These are phyloP conservation scores for Eunapius fragilis DNA, from an alignment of 37 sponge, comb jelly and placozoan species.

Conservation along the genomic window DNA sequence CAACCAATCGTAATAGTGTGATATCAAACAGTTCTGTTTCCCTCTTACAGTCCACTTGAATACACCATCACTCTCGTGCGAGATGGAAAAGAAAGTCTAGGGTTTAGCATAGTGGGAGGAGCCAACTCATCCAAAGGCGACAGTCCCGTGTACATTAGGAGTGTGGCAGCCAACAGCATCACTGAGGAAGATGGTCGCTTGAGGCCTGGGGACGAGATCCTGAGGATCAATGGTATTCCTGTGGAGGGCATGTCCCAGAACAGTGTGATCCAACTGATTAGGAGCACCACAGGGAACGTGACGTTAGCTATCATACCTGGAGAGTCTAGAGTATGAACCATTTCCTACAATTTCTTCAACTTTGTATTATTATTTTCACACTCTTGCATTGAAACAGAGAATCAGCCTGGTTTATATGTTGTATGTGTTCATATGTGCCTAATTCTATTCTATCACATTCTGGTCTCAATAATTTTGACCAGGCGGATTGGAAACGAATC, in stretches of 20 bases:
- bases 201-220: slow-evolving; percentile 65
- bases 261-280: slow-evolving; percentile 74
- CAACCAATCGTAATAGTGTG: no score
- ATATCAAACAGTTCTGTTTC: no score
- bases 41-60: slow-evolving; percentile 32
- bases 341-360: no score
- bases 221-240: slow-evolving; percentile 45
- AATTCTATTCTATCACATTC: no score
- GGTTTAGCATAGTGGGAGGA: slow-evolving; percentile 94
- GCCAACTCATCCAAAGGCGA: slow-evolving; percentile 79
- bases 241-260: slow-evolving; percentile 60
- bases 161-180: slow-evolving; percentile 73
- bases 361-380: no score
- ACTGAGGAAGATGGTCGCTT: slow-evolving; percentile 84
- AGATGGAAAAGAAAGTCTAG: slow-evolving; percentile 56
- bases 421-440: no score
- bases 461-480: no score
- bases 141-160: slow-evolving; percentile 86
- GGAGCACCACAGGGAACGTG: slow-evolving; percentile 33
- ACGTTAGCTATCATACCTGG: slow-evolving; percentile 50
- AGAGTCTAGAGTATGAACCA: background rate
- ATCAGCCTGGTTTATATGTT: no score
- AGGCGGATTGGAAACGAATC: no score
- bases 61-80: slow-evolving; percentile 32
- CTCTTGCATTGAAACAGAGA: no score